Conservation (phyloP, 2,888 invertebrate species). For the Thecocarcelia acutangulata region DNA sequence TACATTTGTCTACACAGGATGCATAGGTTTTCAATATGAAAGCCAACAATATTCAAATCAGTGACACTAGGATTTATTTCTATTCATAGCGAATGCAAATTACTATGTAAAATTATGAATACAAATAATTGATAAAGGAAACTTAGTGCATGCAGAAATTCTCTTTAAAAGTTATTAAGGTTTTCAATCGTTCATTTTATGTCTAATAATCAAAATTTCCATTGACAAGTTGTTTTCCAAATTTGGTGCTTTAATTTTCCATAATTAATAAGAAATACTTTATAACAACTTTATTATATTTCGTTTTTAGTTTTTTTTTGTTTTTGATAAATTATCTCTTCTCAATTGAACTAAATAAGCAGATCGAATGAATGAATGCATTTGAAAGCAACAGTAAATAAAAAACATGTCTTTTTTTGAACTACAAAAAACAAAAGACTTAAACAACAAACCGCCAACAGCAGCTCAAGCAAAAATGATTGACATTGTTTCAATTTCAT, state of each 20-base stretch:
- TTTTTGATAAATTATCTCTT: background rate
- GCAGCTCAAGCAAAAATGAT: no score
- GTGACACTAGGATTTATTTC: no score
- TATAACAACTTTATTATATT: constrained; percentile 13
- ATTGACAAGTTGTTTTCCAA: background rate
- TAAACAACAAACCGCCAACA: background rate
- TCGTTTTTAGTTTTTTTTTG: no score
- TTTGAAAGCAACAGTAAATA: background rate
- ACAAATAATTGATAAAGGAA: no score
- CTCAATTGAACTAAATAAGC: background rate
- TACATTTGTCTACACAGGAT: no score
- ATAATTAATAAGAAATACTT: background rate
- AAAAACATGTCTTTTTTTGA: background rate
- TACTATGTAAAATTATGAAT: no score
- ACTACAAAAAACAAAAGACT: constrained; percentile 13
- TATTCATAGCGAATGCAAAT: no score
- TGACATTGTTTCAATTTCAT: constrained; percentile 13
- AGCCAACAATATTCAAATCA: no score
- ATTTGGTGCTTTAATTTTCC: background rate
- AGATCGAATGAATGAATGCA: background rate
- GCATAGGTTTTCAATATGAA: no score
- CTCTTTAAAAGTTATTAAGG: no score
- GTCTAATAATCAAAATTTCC: background rate
- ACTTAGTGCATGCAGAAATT: no score
- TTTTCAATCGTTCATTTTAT: no score